phyloP scores from a whole-genome alignment of 2,888 invertebrate genomes.

The Malacosoma neustria region DNA sequence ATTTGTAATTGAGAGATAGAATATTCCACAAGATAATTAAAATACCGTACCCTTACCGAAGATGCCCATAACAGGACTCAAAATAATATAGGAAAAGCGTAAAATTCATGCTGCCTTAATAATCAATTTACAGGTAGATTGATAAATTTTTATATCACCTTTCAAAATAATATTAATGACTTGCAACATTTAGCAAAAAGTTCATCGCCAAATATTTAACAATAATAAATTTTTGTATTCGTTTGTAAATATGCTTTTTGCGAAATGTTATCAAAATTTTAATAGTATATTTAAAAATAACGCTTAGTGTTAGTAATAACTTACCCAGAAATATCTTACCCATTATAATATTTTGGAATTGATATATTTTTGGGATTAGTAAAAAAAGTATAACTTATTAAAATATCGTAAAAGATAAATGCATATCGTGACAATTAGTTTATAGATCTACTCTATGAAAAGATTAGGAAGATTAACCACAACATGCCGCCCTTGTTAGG shows the following conservation, averaged over 20 bases:
- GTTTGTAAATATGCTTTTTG: not conserved
- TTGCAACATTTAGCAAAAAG: not conserved
- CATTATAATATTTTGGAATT: constrained; percentile 1
- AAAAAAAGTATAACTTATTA: constrained; percentile 9
- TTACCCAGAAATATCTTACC: not conserved
- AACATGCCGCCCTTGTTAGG: constrained; percentile 25
- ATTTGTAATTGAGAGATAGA: too few species aligned
- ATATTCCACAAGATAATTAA: too few species aligned
- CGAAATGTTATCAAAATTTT: not conserved
- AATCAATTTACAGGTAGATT: constrained; percentile 16
- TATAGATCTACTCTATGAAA: constrained; percentile 44
- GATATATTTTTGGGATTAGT: not conserved
- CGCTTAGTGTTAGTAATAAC: not conserved
- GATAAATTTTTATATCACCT: not conserved
- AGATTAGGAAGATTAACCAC: constrained; percentile 29
- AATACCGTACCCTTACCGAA: constrained; percentile 39
- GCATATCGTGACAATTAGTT: too few species aligned
- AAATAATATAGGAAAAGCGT: constrained; percentile 51
- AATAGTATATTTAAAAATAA: not conserved
- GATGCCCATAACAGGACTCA: constrained; percentile 44
- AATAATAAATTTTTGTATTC: too few species aligned
- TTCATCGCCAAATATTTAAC: not conserved
- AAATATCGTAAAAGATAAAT: constrained; percentile 37
- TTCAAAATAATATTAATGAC: not conserved
- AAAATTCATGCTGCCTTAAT: constrained; percentile 55